Base-by-base conservation (phyloP, 2,113 vertebrate genomes). In the Macroglossus sobrinus region DNA sequence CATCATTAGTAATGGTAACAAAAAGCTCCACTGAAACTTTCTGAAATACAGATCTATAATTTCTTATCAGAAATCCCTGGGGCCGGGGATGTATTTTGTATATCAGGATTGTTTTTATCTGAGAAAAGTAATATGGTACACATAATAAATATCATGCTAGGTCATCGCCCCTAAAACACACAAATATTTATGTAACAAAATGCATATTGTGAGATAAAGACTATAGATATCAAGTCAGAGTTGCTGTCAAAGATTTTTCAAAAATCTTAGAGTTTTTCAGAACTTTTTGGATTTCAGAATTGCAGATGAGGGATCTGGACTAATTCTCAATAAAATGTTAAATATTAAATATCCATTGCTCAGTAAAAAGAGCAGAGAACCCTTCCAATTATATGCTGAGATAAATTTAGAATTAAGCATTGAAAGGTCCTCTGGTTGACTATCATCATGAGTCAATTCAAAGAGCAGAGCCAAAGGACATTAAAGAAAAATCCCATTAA, bases 1-100 rank as follows among this genome's bases (percentile, higher is more conserved):
- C 9, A 92, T 87, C 50, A 84, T 86, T 95, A 90, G 84, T 95
- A 92, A 85, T 40, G n/a, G 59, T 16, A 76, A 80, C 38, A 88
- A 57, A 85, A 95, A 89, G 53, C 16, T 80, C 35, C 21, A 15
- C 10, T 61, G 16, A 91, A n/a, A 22, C 63, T 92, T 87, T 95
- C 59, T n/a, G 78, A 89, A 94, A 85, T 91, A 84, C 22, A 85
- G 74, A 28, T 64, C 80, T 80, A 55, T 38, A 76, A 92, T 86
- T 82, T 86, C 75, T 61, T 74, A 86, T 47, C 53, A 94, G 84
- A 92, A 97, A 92, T 50, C 40, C 30, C 47, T 63, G n/a, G 24
- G 18, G 11, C 21, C 40, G 69, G 59, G 26, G 69, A 84, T 64
- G 33, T 72, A 61, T 35, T 87, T 94, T 84, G 19, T 21, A 75